These are phyloP conservation scores for Rostratula benghalensis DNA, from an alignment of 2,113 vertebrate species.

Conservation along the genomic window DNA sequence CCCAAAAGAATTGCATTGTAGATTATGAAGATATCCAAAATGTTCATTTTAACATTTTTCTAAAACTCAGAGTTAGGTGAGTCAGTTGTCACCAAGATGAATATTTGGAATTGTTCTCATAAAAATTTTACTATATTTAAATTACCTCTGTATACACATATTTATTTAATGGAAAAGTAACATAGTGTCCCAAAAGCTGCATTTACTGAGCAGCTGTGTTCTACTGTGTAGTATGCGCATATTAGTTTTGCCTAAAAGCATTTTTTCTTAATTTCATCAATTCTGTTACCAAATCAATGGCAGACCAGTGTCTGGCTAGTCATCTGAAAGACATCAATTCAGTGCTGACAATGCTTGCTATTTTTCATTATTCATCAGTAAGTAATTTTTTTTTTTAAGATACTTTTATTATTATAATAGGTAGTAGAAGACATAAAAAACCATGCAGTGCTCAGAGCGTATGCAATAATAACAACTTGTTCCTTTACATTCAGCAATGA, in stretches of 20 bases:
- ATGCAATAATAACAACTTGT: background rate
- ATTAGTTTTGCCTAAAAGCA: background rate
- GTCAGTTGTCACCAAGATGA: background rate
- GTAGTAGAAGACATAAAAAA: background rate
- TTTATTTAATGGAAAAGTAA: background rate
- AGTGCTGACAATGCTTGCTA: background rate
- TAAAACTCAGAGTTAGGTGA: background rate
- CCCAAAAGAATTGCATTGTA: background rate
- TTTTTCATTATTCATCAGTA: conserved; percentile 24
- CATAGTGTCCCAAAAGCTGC: background rate
- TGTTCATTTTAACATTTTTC: background rate
- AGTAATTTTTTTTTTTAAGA: background rate
- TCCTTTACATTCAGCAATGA: background rate
- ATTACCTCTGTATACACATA: background rate
- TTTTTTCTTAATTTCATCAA: background rate
- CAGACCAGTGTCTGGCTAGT: background rate
- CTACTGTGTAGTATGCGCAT: background rate
- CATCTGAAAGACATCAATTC: background rate
- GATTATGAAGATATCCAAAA: background rate
- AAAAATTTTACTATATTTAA: background rate
- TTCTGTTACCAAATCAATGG: background rate
- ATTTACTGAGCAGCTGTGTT: background rate
- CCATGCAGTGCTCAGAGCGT: background rate
- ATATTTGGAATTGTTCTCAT: background rate
- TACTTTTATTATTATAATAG: background rate